Evolutionary conservation across 2,888 invertebrate species (phyloP).

Genomic region (Megastigmus dorsalis): DNA sequence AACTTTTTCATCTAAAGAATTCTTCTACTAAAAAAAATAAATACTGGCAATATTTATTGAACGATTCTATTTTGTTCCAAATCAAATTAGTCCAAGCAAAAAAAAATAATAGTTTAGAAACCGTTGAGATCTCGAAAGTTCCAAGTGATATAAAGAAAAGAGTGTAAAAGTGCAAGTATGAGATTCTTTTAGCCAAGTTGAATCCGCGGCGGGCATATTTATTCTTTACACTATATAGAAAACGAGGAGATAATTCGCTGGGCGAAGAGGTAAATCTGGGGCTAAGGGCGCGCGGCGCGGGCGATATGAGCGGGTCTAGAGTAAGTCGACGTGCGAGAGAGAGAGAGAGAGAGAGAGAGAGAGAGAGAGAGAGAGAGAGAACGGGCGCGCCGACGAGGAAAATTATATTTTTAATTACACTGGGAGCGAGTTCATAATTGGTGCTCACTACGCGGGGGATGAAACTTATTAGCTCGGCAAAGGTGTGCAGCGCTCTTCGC

Average conservation of each 20-base stretch:
- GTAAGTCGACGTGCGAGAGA: background rate
- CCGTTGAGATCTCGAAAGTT: too few species aligned
- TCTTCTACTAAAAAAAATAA: too few species aligned
- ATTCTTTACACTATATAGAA: too few species aligned
- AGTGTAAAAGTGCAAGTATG: background rate
- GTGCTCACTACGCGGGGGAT: conserved; percentile 74
- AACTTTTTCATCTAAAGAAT: too few species aligned
- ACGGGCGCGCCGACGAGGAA: conserved; percentile 19
- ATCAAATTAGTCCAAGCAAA: too few species aligned
- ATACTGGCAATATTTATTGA: background rate
- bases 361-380: too few species aligned
- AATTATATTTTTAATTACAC: conserved; percentile 66
- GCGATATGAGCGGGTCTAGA: background rate
- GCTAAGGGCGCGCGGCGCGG: background rate
- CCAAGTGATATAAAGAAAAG: background rate
- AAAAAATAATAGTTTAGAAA: too few species aligned
- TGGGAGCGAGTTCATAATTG: conserved; percentile 71
- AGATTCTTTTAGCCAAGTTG: conserved; percentile 2
- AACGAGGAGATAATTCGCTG: conserved; percentile 39
- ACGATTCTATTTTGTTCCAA: background rate
- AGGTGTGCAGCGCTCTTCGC: conserved; percentile 52
- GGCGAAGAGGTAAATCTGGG: conserved; percentile 6
- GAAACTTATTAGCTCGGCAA: conserved; percentile 71
- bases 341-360: too few species aligned
- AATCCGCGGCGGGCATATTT: background rate